A percentile compares a stretch with the other conserved stretches of the same genome.
These are phyloP conservation scores for Sternarchorhynchus goeldii DNA, from an alignment of 2,797 vertebrate species.

Conservation along the genomic window DNA sequence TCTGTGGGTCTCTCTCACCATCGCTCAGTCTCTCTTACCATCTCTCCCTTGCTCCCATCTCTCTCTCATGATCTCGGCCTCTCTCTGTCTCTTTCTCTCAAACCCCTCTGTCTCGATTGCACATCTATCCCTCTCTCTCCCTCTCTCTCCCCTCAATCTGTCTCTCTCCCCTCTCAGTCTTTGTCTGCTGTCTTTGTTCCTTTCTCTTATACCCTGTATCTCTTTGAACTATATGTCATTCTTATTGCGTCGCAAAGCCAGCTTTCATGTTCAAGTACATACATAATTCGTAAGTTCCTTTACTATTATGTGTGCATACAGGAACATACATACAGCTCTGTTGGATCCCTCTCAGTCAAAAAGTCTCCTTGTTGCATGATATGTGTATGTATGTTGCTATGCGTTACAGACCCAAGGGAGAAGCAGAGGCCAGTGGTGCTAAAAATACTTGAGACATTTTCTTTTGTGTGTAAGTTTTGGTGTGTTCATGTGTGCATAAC, in stretches of 20 bases:
- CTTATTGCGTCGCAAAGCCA: constrained; percentile 10
- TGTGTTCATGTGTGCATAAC: constrained; percentile 2
- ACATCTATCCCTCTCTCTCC: constrained; percentile 38
- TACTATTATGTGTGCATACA: not conserved
- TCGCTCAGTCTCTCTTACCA: constrained; percentile 48
- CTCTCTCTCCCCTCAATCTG: not conserved
- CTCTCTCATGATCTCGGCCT: not conserved
- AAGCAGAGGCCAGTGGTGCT: constrained; percentile 51
- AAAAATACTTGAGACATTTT: constrained; percentile 47
- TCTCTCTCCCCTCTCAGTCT: constrained; percentile 40
- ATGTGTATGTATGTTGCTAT: constrained; percentile 50
- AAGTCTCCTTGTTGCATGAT: constrained; percentile 32
- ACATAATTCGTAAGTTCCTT: constrained; percentile 12
- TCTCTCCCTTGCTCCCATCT: constrained; percentile 34
- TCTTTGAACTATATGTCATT: constrained; percentile 21
- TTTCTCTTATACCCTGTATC: not conserved
- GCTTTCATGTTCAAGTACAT: constrained; percentile 44
- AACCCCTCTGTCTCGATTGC: no score
- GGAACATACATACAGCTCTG: constrained; percentile 33
- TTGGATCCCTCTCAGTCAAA: constrained; percentile 29
- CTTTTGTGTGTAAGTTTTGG: constrained; percentile 11
- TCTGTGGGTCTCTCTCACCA: constrained; percentile 34
- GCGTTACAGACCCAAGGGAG: constrained; percentile 46
- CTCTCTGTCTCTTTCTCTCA: constrained; percentile 24
- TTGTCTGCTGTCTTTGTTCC: constrained; percentile 43